Evolutionary conservation across 92 coral and sea anemone genomes (phyloP), one percentile per base, ranked within the genome.

Genomic region (Palythoa heliodiscus): DNA sequence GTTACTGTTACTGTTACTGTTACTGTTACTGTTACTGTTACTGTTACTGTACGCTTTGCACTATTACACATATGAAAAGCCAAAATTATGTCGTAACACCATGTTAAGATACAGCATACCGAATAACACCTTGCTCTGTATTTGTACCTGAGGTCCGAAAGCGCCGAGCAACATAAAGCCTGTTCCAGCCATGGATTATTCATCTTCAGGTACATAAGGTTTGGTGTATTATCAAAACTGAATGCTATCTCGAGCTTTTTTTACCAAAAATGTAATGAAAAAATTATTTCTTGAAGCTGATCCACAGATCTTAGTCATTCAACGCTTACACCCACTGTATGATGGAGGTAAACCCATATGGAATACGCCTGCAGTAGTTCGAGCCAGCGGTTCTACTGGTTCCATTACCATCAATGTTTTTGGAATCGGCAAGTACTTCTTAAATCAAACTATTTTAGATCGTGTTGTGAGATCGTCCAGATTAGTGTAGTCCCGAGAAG

Each of bases 271-370:
- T 4, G 3, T 8, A 19, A 17, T 17, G 17, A 17, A 54, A 63
- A 63, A 63, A 63, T 20, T 20, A 63, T 69, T 3, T 67, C 55
- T 16, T 43, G 13, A 80, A 90, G 93, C 48, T 29, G 78, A 87
- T 38, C 97, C 97, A 52, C 95, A 92, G 67, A 86, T 93, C 39
- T 70, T 93, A 22, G 93, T 92, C 19, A 86, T 92, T 81, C 95
- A 93, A 75, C 83, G 93, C 12, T 78, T 93, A 3, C 89, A 93
- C 69, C 92, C 80, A 0, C 55, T 88, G 37, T 89, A 92, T 53
- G 93, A 93, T 68, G 97, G 97, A n/a, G 97, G 97, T 22, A 86
- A 75, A 55, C 93, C 92, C 7, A 57, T 93, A 2, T 93, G 95
- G 95, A 82, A 75, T 57, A 89, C 76, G 75, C 97, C 97, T 16